Evolutionary conservation across 2,888 invertebrate genomes (phyloP).

Genomic region (Rhabditophanes sp.): DNA sequence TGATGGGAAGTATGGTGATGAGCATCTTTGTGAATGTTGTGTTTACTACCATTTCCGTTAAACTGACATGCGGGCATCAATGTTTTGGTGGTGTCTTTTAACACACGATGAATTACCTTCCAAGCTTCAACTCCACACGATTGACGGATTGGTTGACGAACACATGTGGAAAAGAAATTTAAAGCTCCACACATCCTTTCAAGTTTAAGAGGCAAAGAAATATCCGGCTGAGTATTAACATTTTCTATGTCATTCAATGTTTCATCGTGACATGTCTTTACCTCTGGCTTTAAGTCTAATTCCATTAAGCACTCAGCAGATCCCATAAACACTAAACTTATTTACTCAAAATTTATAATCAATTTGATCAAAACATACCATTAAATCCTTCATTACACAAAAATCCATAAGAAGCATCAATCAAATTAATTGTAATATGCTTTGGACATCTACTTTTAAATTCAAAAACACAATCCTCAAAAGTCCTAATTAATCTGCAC

Average conservation of each 20-base stretch:
- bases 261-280: conserved; percentile 38
- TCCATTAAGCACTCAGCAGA: conserved; percentile 43
- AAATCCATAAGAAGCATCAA: conserved; percentile 42
- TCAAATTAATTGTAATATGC: conserved; percentile 41
- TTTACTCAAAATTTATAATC: neutral
- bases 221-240: conserved; percentile 25
- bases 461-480: conserved; percentile 37
- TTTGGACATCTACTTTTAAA: conserved; percentile 25
- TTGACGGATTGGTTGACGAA: conserved; percentile 25
- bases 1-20: too few species aligned
- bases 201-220: conserved; percentile 29
- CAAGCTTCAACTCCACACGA: conserved; percentile 29
- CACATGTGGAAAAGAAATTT: conserved; percentile 39
- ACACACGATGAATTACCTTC: conserved; percentile 38
- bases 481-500: conserved; percentile 39
- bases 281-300: conserved; percentile 32
- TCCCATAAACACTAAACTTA: conserved; percentile 36
- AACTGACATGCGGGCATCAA: conserved; percentile 42
- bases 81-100: conserved; percentile 42
- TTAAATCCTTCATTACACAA: conserved; percentile 43
- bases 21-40: too few species aligned
- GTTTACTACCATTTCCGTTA: too few species aligned
- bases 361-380: conserved; percentile 25
- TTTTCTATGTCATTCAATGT: conserved; percentile 36
- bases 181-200: conserved; percentile 41